These are phyloP conservation scores for Alitta virens DNA, from an alignment of 2,888 invertebrate genomes.

Conservation along the genomic window DNA sequence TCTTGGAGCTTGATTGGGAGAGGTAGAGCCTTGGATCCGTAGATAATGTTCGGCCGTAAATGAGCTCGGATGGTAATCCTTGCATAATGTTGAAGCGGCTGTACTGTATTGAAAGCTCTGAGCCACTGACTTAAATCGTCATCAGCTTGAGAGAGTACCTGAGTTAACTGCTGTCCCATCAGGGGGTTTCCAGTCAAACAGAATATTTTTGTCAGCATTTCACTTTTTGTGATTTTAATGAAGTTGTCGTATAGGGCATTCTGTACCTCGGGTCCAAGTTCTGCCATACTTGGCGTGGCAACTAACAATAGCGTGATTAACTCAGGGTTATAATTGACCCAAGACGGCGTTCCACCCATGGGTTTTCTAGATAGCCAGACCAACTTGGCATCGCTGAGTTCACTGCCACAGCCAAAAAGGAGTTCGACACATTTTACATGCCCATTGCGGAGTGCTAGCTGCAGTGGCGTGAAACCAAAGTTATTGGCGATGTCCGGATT, in stretches of 20 bases:
- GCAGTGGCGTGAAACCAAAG: constrained; percentile 10
- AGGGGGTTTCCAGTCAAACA: constrained; percentile 10
- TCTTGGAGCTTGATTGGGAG: constrained; percentile 10
- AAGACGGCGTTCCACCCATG: constrained; percentile 1
- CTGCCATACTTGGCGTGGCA: constrained; percentile 8
- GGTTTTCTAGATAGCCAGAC: constrained; percentile 7
- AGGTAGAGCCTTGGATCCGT: constrained; percentile 3
- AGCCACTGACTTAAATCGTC: not conserved
- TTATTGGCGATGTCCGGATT: constrained; percentile 11
- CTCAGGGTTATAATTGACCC: constrained; percentile 6
- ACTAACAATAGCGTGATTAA: constrained; percentile 5
- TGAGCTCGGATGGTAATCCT: constrained; percentile 3
- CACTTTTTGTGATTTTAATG: not conserved
- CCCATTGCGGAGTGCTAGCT: constrained; percentile 6
- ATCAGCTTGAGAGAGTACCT: constrained; percentile 1
- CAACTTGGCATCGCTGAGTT: constrained; percentile 9
- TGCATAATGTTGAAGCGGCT: constrained; percentile 11
- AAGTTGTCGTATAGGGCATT: constrained; percentile 1
- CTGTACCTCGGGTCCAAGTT: not conserved
- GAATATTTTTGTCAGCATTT: constrained; percentile 1
- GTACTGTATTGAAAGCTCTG: constrained; percentile 1
- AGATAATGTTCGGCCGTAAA: constrained; percentile 5
- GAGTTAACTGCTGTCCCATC: not conserved
- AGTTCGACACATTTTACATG: constrained; percentile 4
- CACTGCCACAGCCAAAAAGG: constrained; percentile 7